Evolutionary conservation across 2,888 invertebrate genomes (phyloP), one percentile per base, ranked within the genome.

Genomic region (Philereme vetulata): DNA sequence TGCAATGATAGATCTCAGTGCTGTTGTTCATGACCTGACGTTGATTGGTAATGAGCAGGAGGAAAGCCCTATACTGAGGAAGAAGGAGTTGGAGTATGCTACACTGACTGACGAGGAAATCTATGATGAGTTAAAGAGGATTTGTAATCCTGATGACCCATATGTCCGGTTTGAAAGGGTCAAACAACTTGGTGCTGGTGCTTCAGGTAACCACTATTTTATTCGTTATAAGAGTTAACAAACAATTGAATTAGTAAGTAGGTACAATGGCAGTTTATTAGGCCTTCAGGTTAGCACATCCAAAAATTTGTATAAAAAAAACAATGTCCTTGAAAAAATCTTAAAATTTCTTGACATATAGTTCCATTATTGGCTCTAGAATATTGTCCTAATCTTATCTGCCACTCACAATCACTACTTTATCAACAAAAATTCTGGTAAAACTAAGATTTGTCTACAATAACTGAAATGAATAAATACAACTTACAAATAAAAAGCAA

Each of bases 141-240:
- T 98, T 77, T 98, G 98, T 74, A 96, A 96, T 79, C 93, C 94
- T 7, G 96, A 95, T 55, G 95, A 98, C 88, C 98, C 98, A 0
- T 93, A 95, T 66, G 93, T 95, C 32, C 94, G 96, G 67, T 98
- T 98, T 84, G 94, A 95, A 67, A 94, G 96, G 66, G 94, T 95
- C 66, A 96, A 96, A 78, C 97, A 98, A 82, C 95, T 98, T 51
- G 98, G 98, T 53, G 96, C 97, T 35, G 98, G 98, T 9, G 98
- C 98, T 47, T 98, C 98, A 38, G 93, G 93, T 93, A 82, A 70
- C 32, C 6, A 56, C 35, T 21, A 7, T 49, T 51, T 38, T 6
- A 38, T 6, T 6, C 2, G 21, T 21, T 21, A 21, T 21, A 21
- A 21, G 21, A 21, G 21, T 21, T 21, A 21, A 21, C 21, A 21